phyloP scores from a whole-genome alignment of 1,140 invertebrate genomes.

The Bathynomus jamesi region DNA sequence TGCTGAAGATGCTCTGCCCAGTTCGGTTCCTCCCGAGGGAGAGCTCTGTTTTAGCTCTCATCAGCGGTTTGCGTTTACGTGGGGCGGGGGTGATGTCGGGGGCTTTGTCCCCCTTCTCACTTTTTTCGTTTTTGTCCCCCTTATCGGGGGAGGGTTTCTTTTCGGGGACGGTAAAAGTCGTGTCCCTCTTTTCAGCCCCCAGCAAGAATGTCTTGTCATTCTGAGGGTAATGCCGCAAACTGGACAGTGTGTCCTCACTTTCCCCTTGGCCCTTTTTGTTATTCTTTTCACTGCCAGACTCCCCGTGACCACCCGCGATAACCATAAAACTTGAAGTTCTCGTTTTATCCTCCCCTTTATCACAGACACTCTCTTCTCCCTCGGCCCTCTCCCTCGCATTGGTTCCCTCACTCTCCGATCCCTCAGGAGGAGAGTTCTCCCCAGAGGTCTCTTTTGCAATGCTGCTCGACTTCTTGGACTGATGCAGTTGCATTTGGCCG shows the following conservation, averaged over 20 bases:
- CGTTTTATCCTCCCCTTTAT: neutral
- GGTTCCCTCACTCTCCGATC: neutral
- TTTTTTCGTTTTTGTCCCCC: neutral
- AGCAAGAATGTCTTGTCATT: neutral
- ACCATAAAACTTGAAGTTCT: neutral
- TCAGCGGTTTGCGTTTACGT: constrained; percentile 30
- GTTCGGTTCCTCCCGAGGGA: constrained; percentile 34
- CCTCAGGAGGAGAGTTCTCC: constrained; percentile 7
- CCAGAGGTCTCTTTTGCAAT: neutral
- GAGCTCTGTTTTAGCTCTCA: constrained; percentile 38
- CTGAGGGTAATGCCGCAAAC: neutral
- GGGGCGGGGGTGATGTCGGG: constrained; percentile 15
- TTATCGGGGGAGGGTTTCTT: neutral
- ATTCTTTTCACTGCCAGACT: neutral
- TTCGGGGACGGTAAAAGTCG: neutral
- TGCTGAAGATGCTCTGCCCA: constrained; percentile 16
- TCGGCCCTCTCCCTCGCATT: neutral
- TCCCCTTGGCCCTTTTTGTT: neutral
- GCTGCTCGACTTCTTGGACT: neutral
- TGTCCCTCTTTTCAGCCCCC: neutral
- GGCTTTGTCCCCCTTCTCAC: neutral
- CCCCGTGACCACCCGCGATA: neutral
- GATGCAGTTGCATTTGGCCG: constrained; percentile 3
- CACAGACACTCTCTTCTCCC: neutral
- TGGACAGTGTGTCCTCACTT: neutral